Base-by-base conservation (phyloP, 1,140 invertebrate genomes). In the Drosophila lini region DNA sequence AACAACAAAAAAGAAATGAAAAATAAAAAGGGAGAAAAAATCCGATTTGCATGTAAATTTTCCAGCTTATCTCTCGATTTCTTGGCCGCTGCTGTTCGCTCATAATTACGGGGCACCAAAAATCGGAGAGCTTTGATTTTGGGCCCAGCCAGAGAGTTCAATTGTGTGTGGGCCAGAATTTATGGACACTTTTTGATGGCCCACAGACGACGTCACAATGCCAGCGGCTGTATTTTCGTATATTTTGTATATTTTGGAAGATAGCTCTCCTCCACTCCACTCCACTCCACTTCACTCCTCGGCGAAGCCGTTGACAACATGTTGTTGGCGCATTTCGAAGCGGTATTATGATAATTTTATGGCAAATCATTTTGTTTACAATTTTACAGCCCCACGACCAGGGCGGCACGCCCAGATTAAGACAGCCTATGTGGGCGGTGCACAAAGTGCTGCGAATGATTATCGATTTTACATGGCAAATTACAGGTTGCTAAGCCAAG, bases 301-400 rank as follows among this genome's bases (percentile, higher is more conserved):
- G 38, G 61, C 81, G 81, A 22, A 50, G 53, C 81, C 81, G 85
- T 90, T 90, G 84, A 89, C 84, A 90, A 90, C 84, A 89, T 81
- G 81, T 89, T 88, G 84, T 88, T 88, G 84, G 61, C 84, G 84
- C 85, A 90, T 90, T 85, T 89, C 70, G 74, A 78, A 50, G 69
- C 74, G 68, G 85, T 79, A 90, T 90, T 90, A 84, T 90, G 81
- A 79, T 90, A 89, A 89, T 89, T 89, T 89, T 89, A 89, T 90
- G 85, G 84, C 61, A 84, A 89, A 89, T 89, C 85, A 89, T 90
- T 89, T 81, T 90, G 85, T 89, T 89, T 90, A 89, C 85, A 89
- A 83, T 78, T 74, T 78, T 77, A 80, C 81, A 76, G 81, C 69
- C 71, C 78, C 60, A 64, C 58, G 71, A 65, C 38, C 16, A 10